Base-by-base conservation (phyloP, 2,888 invertebrate species). In the Bombylius discolor region DNA sequence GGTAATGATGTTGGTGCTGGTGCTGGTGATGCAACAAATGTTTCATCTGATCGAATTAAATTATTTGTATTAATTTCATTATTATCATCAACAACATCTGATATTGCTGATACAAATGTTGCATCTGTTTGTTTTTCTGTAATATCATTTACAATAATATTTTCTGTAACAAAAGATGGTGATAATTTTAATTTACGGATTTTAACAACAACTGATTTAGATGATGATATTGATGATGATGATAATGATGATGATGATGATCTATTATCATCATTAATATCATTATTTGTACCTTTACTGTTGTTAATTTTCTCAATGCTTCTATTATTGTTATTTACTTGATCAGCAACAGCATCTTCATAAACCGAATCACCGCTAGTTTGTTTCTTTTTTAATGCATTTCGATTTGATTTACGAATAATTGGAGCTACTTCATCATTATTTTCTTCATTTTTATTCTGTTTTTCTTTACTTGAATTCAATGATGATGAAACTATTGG, bases 311-410 rank as follows among this genome's bases (percentile, higher is more conserved):
- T 23, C 23, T 23, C 45, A 14, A 14, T 45, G 23, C 23, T 23
- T 14, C 4, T 5, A 11, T 39, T 12, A 34, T 45, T 13, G 46
- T 51, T 55, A n/a, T 51, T 36, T 23, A 12, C 34, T 53, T 49
- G 47, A 14, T 58, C 58, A 4, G 58, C 64, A 14, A 73, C 59
- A 1, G 77, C 77, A 65, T 77, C 77, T 62, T 76, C 76, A 58
- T 76, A 77, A 9, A 74, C 66, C 5, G 76, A 75, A 1, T 62
- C 63, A 12, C 46, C 8, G 44, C 54, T 55, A 31, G 39, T 44
- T 12, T 49, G n/a, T 32, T 55, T 49, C 39, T 62, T 58, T 7
- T 32, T 51, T 8, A 4, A 11, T 42, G 39, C 11, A 39, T 59
- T 56, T 33, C 44, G 36, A 12, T 56, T 44, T 39, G 31, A 53